Evolutionary conservation across 1,140 invertebrate species (phyloP).

Genomic region (Heliothis virescens): DNA sequence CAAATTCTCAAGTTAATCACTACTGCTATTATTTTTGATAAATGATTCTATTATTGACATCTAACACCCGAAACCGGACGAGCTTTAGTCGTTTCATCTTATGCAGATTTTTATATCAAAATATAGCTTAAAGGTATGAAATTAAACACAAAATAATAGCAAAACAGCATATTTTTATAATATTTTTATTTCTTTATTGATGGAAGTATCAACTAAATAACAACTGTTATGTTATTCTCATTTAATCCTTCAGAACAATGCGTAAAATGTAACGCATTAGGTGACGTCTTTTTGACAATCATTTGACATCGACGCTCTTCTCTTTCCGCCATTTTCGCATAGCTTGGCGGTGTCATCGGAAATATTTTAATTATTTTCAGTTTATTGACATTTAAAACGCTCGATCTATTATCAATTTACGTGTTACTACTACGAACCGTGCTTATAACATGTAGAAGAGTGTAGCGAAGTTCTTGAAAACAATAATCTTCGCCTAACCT

Average conservation of each 20-base stretch:
- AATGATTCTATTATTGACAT: no score
- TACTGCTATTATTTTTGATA: no score
- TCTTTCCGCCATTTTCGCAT: conserved; percentile 44
- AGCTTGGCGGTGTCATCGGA: conserved; percentile 32
- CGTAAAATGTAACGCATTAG: background rate
- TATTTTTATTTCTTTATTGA: no score
- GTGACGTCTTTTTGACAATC: background rate
- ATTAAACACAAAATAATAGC: no score
- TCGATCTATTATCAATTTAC: background rate
- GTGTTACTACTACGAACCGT: background rate
- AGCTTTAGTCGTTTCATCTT: no score
- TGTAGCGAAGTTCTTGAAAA: background rate
- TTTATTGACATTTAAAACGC: background rate
- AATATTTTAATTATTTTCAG: background rate
- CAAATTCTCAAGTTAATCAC: no score
- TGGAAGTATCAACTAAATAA: background rate
- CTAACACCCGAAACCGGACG: no score
- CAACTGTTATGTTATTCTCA: background rate
- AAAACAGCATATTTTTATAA: no score
- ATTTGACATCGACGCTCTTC: conserved; percentile 31
- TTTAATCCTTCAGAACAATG: no score
- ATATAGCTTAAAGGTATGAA: no score
- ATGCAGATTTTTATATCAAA: background rate
- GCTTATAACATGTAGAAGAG: conserved; percentile 21
- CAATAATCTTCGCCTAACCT: conserved; percentile 24